A percentile compares a stretch with the other conserved stretches of the same genome.
phyloP scores from a whole-genome alignment of 2,888 invertebrate genomes.

The Aleiodes testaceus region DNA sequence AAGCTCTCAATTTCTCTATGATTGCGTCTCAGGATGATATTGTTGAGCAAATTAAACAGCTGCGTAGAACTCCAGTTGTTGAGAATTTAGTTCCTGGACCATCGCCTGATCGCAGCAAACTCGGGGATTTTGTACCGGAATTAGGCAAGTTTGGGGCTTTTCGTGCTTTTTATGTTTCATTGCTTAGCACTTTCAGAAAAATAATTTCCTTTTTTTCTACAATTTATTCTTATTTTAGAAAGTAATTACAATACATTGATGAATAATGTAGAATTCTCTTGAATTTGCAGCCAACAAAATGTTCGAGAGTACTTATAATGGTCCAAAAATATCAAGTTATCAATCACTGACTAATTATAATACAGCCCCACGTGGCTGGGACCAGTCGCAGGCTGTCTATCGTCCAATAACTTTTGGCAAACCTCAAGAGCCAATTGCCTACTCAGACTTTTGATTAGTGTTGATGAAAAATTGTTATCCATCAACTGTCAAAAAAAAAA shows the following conservation, averaged over 20 bases:
- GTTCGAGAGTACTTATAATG: constrained; percentile 62
- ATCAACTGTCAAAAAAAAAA: background rate
- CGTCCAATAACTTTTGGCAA: constrained; percentile 83
- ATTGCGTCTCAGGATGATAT: constrained; percentile 65
- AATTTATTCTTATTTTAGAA: constrained; percentile 32
- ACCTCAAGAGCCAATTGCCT: constrained; percentile 68
- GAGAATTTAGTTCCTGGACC: constrained; percentile 63
- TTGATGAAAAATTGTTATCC: constrained; percentile 14
- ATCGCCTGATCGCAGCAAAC: constrained; percentile 61
- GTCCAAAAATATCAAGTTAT: constrained; percentile 68
- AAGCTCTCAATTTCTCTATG: constrained; percentile 61
- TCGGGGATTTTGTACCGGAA: constrained; percentile 58
- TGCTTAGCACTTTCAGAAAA: background rate
- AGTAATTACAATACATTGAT: background rate
- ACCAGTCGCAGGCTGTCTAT: constrained; percentile 80
- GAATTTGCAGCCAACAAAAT: constrained; percentile 60
- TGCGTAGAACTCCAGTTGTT: constrained; percentile 64
- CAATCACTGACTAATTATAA: constrained; percentile 81
- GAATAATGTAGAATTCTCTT: background rate
- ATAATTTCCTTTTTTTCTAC: constrained; percentile 4
- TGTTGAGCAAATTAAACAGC: constrained; percentile 62
- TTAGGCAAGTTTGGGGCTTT: constrained; percentile 67
- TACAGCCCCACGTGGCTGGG: constrained; percentile 89
- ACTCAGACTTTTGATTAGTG: constrained; percentile 66
- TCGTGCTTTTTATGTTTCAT: constrained; percentile 14